Percentiles rank a stretch among this genome's conserved stretches.
Conservation (phyloP, 1,140 invertebrate species). For the Saccostrea echinata region DNA sequence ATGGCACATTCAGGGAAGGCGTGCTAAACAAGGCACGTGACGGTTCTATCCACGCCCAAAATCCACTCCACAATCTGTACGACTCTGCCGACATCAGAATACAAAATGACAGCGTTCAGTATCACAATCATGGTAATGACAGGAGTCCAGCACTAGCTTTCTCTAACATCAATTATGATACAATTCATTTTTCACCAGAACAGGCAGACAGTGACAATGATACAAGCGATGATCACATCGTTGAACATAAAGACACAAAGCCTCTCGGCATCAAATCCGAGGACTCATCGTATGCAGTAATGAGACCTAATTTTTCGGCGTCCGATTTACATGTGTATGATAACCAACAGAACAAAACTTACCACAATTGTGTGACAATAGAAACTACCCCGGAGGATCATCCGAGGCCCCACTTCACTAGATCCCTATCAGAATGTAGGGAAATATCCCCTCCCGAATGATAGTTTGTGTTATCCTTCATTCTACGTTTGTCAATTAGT, state of each 20-base stretch:
- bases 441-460: not conserved
- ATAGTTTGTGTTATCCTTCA: not conserved
- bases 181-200: not conserved
- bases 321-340: not conserved
- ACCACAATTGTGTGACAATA: not conserved
- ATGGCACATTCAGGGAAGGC: not conserved
- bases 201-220: not conserved
- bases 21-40: not conserved
- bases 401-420: not conserved
- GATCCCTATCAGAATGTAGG: constrained; percentile 8
- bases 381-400: not conserved
- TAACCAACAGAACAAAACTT: not conserved
- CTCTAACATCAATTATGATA: not conserved
- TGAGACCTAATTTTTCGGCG: not conserved
- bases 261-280: not conserved
- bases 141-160: not conserved
- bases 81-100: not conserved
- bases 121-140: not conserved
- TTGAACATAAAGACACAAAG: constrained; percentile 30
- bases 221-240: not conserved
- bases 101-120: constrained; percentile 29
- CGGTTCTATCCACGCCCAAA: constrained; percentile 21
- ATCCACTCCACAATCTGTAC: not conserved
- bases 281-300: not conserved
- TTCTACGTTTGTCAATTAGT: not conserved